Evolutionary conservation across 2,888 invertebrate genomes (phyloP).

Genomic region (Idaea aversata): DNA sequence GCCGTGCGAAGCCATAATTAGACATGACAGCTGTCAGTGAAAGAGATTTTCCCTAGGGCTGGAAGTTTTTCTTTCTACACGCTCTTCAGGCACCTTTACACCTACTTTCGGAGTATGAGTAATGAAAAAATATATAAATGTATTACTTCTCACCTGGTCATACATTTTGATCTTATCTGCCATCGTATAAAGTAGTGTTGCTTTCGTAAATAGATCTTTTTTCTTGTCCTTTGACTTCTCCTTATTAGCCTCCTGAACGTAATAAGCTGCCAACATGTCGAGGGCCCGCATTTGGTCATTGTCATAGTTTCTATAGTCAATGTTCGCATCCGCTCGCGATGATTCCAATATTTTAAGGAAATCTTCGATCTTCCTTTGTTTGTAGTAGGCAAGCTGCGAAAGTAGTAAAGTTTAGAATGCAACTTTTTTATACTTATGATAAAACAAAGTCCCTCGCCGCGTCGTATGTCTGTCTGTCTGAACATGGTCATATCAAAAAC

Average conservation of each 20-base stretch:
- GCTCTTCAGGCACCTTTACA: no score
- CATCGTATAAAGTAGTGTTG: conserved; percentile 97
- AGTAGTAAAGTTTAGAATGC: not conserved
- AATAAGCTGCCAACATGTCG: conserved; percentile 98
- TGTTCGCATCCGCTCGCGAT: conserved; percentile 91
- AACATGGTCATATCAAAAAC: no score
- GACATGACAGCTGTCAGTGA: no score
- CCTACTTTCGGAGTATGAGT: no score
- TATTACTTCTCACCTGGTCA: conserved; percentile 86
- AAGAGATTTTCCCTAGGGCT: no score
- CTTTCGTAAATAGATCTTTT: conserved; percentile 96
- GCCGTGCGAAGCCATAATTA: no score
- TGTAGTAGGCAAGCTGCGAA: conserved; percentile 95
- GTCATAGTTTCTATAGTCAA: conserved; percentile 94
- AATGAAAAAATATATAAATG: no score
- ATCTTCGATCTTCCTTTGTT: conserved; percentile 94
- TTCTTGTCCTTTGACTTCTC: conserved; percentile 97
- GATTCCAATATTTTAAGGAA: conserved; percentile 97
- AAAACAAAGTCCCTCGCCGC: no score
- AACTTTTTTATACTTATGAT: no score
- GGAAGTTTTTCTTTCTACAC: no score
- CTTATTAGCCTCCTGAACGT: conserved; percentile 96
- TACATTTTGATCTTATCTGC: conserved; percentile 99
- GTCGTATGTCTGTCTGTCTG: no score
- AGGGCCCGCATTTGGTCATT: conserved; percentile 98